These are phyloP conservation scores for Scaptomyza reducta DNA, from an alignment of 2,888 invertebrate species.

Conservation along the genomic window DNA sequence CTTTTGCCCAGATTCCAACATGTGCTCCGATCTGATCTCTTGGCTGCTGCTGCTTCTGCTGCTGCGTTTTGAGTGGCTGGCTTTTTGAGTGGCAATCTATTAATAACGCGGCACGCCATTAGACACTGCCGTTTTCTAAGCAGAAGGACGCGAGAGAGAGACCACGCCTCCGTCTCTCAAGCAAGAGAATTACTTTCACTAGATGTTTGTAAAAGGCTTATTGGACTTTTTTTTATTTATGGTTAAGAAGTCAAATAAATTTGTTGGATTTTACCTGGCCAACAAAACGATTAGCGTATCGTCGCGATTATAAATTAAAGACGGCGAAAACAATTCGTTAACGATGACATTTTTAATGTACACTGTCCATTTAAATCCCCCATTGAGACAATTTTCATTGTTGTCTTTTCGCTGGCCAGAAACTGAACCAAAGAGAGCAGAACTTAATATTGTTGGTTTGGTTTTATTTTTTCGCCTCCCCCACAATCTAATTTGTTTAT, in stretches of 20 bases:
- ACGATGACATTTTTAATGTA: constrained; percentile 81
- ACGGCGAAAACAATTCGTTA: constrained; percentile 73
- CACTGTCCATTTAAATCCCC: constrained; percentile 17
- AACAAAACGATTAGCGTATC: constrained; percentile 48
- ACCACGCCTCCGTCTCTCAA: constrained; percentile 61
- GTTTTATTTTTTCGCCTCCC: constrained; percentile 9
- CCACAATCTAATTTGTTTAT: constrained; percentile 71
- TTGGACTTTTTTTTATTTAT: constrained; percentile 48
- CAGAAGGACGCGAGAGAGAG: constrained; percentile 63
- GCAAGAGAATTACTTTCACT: background rate
- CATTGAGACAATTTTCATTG: constrained; percentile 35
- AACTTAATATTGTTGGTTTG: constrained; percentile 51
- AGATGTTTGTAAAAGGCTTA: constrained; percentile 67
- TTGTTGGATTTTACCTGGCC: constrained; percentile 57
- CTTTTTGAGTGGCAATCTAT: constrained; percentile 77
- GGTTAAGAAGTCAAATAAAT: constrained; percentile 63
- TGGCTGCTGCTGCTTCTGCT: constrained; percentile 13
- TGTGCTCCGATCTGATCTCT: constrained; percentile 28
- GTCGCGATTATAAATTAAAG: constrained; percentile 64
- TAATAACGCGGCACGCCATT: constrained; percentile 77
- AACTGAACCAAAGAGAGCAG: constrained; percentile 33
- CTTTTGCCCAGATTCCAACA: constrained; percentile 44
- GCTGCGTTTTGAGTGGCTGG: constrained; percentile 76
- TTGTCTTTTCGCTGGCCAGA: constrained; percentile 38
- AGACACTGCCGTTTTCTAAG: constrained; percentile 60